Conservation (phyloP, 1,140 invertebrate species). For the Myzus persicae region DNA sequence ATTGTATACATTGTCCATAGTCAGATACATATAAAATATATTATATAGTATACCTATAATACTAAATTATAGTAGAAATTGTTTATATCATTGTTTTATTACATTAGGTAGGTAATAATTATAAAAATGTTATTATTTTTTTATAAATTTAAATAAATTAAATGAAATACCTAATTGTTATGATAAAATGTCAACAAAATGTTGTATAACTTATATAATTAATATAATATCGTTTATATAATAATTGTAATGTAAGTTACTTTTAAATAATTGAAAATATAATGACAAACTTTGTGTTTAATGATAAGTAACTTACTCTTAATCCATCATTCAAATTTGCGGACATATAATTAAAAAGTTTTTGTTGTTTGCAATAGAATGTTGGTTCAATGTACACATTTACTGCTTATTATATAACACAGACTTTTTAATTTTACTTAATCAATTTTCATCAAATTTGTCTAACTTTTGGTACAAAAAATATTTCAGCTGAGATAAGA, state of each 20-base stretch:
- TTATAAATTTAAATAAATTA: background rate
- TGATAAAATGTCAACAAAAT: background rate
- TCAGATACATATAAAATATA: background rate
- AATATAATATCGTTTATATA: slow-evolving; percentile 3
- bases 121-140: background rate
- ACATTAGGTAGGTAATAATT: background rate
- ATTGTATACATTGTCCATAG: background rate
- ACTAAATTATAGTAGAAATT: background rate
- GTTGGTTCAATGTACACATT: slow-evolving; percentile 15
- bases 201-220: background rate
- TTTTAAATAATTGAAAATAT: slow-evolving; percentile 34
- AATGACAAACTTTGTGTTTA: slow-evolving; percentile 11
- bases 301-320: slow-evolving; percentile 25
- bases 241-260: background rate
- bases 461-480: background rate
- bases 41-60: background rate
- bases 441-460: slow-evolving; percentile 22
- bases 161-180: background rate
- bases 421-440: slow-evolving; percentile 23
- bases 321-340: slow-evolving; percentile 22
- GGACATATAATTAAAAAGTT: slow-evolving; percentile 43
- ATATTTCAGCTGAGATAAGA: background rate
- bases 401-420: slow-evolving; percentile 6
- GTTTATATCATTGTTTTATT: background rate
- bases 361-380: slow-evolving; percentile 25